Evolutionary conservation across 1,140 invertebrate species (phyloP).

Genomic region (Caerostris extrusa): DNA sequence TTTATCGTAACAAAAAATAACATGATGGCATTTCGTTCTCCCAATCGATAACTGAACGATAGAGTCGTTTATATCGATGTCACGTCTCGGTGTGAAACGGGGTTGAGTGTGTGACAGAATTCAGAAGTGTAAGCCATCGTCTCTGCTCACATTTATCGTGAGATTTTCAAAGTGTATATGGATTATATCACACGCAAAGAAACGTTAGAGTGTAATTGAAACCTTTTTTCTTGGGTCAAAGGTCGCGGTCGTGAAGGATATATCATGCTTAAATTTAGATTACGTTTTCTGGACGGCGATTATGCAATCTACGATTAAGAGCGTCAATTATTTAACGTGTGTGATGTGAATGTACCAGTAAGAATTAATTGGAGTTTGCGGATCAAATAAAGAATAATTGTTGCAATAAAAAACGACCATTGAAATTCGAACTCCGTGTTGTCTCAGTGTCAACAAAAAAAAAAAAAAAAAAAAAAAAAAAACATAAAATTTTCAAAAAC

Average conservation of each 20-base stretch:
- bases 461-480: too few relatives aligned
- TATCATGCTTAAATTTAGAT: slow-evolving; percentile 40
- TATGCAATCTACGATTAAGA: slow-evolving; percentile 1
- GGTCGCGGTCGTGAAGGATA: neutral
- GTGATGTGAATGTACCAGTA: neutral
- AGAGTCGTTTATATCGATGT: slow-evolving; percentile 54
- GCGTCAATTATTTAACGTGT: neutral
- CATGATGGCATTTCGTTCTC: neutral
- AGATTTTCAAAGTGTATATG: neutral
- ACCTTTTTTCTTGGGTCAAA: neutral
- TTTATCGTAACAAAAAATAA: neutral
- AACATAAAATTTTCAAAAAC: too few relatives aligned
- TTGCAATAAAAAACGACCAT: too few relatives aligned
- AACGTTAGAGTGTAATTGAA: neutral
- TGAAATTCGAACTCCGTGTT: too few relatives aligned
- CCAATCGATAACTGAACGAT: slow-evolving; percentile 59
- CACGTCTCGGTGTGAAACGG: slow-evolving; percentile 34
- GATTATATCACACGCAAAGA: neutral
- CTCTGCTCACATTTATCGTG: slow-evolving; percentile 9
- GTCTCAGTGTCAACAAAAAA: too few relatives aligned
- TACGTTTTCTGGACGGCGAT: neutral
- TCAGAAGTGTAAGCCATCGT: neutral
- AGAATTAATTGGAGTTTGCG: neutral
- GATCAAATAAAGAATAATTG: neutral
- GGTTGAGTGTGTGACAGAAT: slow-evolving; percentile 44